These are phyloP conservation scores for Malacoctenus gilli DNA, from an alignment of 2,797 vertebrate species.

Conservation along the genomic window DNA sequence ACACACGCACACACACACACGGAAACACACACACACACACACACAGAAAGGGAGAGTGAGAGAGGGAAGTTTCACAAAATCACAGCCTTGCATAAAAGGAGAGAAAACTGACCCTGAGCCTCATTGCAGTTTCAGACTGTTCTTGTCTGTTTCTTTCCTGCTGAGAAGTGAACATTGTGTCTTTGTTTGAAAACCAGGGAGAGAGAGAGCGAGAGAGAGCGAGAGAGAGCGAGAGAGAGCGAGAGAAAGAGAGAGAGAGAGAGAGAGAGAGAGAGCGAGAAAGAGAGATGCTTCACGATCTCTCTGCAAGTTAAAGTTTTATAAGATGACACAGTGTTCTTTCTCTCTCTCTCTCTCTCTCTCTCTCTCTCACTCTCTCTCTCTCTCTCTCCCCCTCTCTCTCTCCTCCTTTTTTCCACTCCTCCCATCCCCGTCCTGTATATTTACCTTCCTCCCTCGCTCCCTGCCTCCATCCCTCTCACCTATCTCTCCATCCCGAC, in stretches of 20 bases:
- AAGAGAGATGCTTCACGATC: background rate
- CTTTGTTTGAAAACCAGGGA: conserved; percentile 12
- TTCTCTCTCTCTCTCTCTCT: conserved; percentile 1
- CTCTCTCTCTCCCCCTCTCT: conserved; percentile 15
- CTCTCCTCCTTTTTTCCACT: conserved; percentile 21
- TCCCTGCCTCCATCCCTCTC: conserved; percentile 19
- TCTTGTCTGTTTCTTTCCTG: conserved; percentile 21
- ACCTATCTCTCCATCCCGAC: conserved; percentile 56
- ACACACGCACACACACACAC: conserved; percentile 18
- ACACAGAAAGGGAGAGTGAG: conserved; percentile 33
- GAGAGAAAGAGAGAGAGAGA: no score
- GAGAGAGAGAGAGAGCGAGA: no score
- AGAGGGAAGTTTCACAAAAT: conserved; percentile 51
- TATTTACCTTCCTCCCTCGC: conserved; percentile 51
- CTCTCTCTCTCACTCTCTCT: conserved; percentile 25
- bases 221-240: no score
- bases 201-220: conserved; percentile 9
- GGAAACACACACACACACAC: conserved; percentile 14
- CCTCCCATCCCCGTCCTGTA: conserved; percentile 33
- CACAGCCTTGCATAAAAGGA: conserved; percentile 51
- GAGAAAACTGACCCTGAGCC: conserved; percentile 28
- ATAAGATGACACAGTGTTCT: conserved; percentile 39
- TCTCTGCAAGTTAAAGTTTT: conserved; percentile 53
- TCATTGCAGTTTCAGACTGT: conserved; percentile 43
- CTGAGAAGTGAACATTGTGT: conserved; percentile 31